Evolutionary conservation across 2,888 invertebrate genomes (phyloP).

Genomic region (Cosmopolites sordidus): DNA sequence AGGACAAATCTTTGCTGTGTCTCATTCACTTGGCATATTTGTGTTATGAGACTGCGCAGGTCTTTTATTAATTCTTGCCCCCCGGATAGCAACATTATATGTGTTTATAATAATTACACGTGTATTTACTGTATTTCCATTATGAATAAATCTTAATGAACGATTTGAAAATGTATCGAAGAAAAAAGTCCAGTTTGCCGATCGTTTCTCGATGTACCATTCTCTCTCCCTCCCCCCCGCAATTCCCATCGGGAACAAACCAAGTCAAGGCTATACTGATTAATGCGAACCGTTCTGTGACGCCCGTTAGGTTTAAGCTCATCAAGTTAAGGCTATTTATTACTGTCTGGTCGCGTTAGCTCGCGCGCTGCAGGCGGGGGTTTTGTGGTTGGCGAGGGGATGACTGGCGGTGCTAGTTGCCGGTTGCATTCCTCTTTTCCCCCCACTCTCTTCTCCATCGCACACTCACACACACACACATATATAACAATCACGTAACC

Average conservation of each 20-base stretch:
- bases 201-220: too few relatives aligned
- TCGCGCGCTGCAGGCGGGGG: background rate
- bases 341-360: constrained; percentile 32
- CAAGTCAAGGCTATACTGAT: constrained; percentile 31
- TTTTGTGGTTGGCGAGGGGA: constrained; percentile 5
- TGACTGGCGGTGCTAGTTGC: constrained; percentile 14
- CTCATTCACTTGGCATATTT: too few relatives aligned
- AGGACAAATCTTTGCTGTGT: too few relatives aligned
- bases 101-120: too few relatives aligned
- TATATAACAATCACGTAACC: constrained; percentile 39
- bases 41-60: too few relatives aligned
- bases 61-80: too few relatives aligned
- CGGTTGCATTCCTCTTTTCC: background rate
- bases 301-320: constrained; percentile 43
- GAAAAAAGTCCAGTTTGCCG: too few relatives aligned
- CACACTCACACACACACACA: constrained; percentile 26
- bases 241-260: background rate
- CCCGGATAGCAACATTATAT: too few relatives aligned
- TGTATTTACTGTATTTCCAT: too few relatives aligned
- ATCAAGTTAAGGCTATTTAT: constrained; percentile 43
- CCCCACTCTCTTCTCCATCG: background rate
- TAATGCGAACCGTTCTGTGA: constrained; percentile 42
- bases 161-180: too few relatives aligned
- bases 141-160: too few relatives aligned
- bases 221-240: too few relatives aligned